Evolutionary conservation across 92 coral and sea anemone genomes (phyloP), one percentile per base, ranked within the genome.

Genomic region (Diadumene lineata): DNA sequence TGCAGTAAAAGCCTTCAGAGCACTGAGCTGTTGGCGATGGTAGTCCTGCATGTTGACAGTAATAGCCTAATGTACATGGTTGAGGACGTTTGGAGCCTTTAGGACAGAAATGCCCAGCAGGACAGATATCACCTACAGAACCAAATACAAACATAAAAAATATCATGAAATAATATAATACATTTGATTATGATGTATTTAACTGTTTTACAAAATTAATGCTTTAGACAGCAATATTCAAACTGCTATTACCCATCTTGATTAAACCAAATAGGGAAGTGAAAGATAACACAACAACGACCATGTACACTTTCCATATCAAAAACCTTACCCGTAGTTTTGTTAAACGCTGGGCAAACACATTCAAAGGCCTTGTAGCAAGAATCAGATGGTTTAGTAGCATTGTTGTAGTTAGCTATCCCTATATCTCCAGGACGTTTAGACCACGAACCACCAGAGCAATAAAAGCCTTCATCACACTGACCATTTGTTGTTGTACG

Each of bases 281-380:
- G n/a, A n/a, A n/a, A n/a, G n/a, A n/a, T n/a, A n/a, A n/a, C n/a
- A n/a, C n/a, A n/a, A n/a, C n/a, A n/a, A n/a, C n/a, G n/a, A n/a
- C n/a, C n/a, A n/a, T n/a, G n/a, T n/a, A n/a, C n/a, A n/a, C n/a
- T n/a, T n/a, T n/a, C n/a, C n/a, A n/a, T n/a, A n/a, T n/a, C n/a
- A n/a, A n/a, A n/a, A 16, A 18, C 27, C 68, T 7, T 43, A 94
- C 98, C 98, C 89, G 98, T 94, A n/a, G 98, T 92, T 71, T 90
- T 89, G 81, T 94, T 94, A 82, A 93, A 84, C 22, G 97, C 98
- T 24, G 98, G 97, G 69, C 98, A 94, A 23, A 94, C 93, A 84
- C 98, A 94, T 66, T 94, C 90, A 64, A 91, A 91, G 34, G 53
- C 68, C 72, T 64, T 86, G 68, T 94, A 94, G 75, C 97, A 94